These are phyloP conservation scores for Planiliza haematocheilus DNA, from an alignment of 2,113 vertebrate genomes.

Conservation along the genomic window DNA sequence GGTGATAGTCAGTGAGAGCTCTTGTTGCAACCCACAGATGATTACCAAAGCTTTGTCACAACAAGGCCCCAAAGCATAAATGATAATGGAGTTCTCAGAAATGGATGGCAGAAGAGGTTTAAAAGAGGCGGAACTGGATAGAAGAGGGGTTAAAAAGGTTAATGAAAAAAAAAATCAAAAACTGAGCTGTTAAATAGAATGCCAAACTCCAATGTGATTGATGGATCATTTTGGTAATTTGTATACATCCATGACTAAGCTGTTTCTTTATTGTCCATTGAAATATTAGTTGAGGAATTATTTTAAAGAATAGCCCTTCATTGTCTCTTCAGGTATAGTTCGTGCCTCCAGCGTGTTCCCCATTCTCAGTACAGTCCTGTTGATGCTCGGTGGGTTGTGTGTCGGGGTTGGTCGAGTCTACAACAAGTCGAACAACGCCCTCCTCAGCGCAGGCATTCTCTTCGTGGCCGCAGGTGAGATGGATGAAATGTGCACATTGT, in stretches of 20 bases:
- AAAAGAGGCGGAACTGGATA: constrained; percentile 23
- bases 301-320: neutral
- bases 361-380: constrained; percentile 93
- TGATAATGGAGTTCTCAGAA: constrained; percentile 56
- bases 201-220: neutral
- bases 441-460: constrained; percentile 96
- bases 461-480: constrained; percentile 96
- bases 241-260: neutral
- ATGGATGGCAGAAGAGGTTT: constrained; percentile 10
- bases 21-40: constrained; percentile 60
- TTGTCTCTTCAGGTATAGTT: constrained; percentile 88
- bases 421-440: constrained; percentile 94
- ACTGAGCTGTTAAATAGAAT: neutral
- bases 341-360: constrained; percentile 98
- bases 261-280: neutral
- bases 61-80: constrained; percentile 51
- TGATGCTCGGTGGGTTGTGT: constrained; percentile 94
- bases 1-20: constrained; percentile 52
- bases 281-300: neutral
- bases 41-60: constrained; percentile 65
- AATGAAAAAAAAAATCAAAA: constrained; percentile 38
- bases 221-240: neutral
- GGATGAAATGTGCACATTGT: neutral
- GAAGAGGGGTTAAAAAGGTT: constrained; percentile 8
- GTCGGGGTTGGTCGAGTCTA: constrained; percentile 92